Evolutionary conservation across 2,888 invertebrate species (phyloP).

Genomic region (Xanthorhoe spadicearia): DNA sequence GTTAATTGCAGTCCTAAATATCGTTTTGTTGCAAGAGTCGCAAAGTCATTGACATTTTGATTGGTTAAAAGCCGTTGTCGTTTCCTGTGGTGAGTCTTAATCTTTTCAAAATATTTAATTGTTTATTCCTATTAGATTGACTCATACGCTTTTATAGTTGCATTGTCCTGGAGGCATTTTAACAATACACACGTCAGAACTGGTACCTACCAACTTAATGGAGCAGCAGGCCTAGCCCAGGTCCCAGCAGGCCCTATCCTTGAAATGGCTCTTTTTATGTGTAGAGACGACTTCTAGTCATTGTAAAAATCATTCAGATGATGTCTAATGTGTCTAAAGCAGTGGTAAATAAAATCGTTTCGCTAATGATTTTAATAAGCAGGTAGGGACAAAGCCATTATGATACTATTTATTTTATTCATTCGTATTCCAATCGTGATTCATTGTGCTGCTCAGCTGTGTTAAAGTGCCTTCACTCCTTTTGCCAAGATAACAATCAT

Average conservation of each 20-base stretch:
- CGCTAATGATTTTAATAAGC: background rate
- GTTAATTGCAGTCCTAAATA: slow-evolving; percentile 22
- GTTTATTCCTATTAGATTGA: slow-evolving; percentile 4
- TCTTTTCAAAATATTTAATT: slow-evolving; percentile 9
- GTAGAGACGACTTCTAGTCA: too few species aligned
- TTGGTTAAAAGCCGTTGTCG: slow-evolving; percentile 6
- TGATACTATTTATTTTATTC: too few species aligned
- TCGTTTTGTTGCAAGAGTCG: slow-evolving; percentile 15
- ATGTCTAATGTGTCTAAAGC: too few species aligned
- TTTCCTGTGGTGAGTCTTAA: background rate
- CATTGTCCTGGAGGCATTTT: too few species aligned
- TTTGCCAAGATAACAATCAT: slow-evolving; percentile 26
- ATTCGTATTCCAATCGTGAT: background rate
- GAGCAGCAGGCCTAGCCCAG: too few species aligned
- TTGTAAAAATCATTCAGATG: too few species aligned
- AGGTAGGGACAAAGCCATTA: background rate
- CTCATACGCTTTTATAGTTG: background rate
- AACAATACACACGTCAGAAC: background rate
- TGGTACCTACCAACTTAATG: too few species aligned
- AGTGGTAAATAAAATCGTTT: too few species aligned
- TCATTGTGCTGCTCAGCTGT: background rate
- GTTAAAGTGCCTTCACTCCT: slow-evolving; percentile 2
- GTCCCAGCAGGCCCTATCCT: too few species aligned
- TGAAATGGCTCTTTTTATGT: too few species aligned
- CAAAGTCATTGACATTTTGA: slow-evolving; percentile 21